Percentiles rank a stretch among this genome's conserved stretches.
Conservation (phyloP, 2,888 invertebrate genomes). For the Antheraea assamensis region DNA sequence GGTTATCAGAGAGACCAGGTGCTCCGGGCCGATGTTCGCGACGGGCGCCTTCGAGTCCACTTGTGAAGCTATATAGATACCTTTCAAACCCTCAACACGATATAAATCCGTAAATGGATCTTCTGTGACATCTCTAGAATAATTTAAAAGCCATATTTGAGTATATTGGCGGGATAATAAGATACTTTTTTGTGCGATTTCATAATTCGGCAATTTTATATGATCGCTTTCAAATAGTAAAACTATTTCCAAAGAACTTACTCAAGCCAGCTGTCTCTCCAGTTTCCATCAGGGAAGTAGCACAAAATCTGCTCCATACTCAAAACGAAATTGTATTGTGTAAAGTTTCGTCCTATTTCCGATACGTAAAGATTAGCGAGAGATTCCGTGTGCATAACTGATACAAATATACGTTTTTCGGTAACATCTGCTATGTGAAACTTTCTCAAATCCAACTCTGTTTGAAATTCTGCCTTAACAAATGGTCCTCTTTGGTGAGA, state of each 20-base stretch:
- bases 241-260: slow-evolving; percentile 71
- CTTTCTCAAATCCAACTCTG: slow-evolving; percentile 83
- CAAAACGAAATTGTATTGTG: slow-evolving; percentile 87
- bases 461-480: slow-evolving; percentile 88
- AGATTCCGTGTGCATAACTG: slow-evolving; percentile 89
- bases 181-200: background rate
- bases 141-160: background rate
- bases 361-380: slow-evolving; percentile 92
- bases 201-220: background rate
- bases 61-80: slow-evolving; percentile 94
- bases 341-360: slow-evolving; percentile 84
- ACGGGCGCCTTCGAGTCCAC: slow-evolving; percentile 81
- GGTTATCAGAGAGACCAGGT: slow-evolving; percentile 90
- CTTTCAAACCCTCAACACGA: slow-evolving; percentile 92
- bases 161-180: background rate
- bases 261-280: slow-evolving; percentile 92
- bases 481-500: slow-evolving; percentile 89
- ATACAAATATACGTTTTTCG: slow-evolving; percentile 90
- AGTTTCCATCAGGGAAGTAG: slow-evolving; percentile 91
- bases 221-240: background rate
- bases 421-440: slow-evolving; percentile 93
- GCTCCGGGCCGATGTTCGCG: slow-evolving; percentile 85
- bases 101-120: slow-evolving; percentile 94
- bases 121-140: slow-evolving; percentile 87
- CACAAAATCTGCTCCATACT: slow-evolving; percentile 91